These are phyloP conservation scores for Mustelus asterias DNA, from an alignment of 2,113 vertebrate genomes.

Conservation along the genomic window DNA sequence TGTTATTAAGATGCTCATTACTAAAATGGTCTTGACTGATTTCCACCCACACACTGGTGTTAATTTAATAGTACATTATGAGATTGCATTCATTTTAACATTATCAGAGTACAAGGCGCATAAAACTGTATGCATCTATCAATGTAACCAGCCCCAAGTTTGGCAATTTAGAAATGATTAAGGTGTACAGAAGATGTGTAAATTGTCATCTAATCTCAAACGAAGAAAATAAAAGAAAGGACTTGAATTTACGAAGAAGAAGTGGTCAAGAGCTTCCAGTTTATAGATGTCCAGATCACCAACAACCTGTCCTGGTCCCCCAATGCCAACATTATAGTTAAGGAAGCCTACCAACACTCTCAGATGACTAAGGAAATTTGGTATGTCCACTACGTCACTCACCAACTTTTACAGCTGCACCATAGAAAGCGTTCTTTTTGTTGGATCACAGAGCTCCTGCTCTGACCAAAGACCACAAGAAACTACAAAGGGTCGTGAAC, in stretches of 20 bases:
- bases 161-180: background rate
- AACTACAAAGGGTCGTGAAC: too few species aligned
- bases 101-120: background rate
- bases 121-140: background rate
- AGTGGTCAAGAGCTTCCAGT: too few species aligned
- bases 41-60: background rate
- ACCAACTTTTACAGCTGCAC: too few species aligned
- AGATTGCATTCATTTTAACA: background rate
- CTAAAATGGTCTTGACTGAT: background rate
- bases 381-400: too few species aligned
- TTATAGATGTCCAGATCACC: too few species aligned
- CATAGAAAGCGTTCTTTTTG: too few species aligned
- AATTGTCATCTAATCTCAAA: background rate
- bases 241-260: background rate
- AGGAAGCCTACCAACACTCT: too few species aligned
- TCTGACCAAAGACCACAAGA: too few species aligned
- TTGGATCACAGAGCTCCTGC: too few species aligned
- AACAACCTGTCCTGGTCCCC: too few species aligned
- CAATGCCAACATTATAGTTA: too few species aligned
- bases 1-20: background rate
- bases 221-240: background rate
- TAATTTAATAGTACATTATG: background rate
- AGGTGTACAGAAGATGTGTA: background rate
- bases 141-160: background rate
- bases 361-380: too few species aligned